phyloP scores from a whole-genome alignment of 2,113 vertebrate genomes.

The Capreolus pygargus region DNA sequence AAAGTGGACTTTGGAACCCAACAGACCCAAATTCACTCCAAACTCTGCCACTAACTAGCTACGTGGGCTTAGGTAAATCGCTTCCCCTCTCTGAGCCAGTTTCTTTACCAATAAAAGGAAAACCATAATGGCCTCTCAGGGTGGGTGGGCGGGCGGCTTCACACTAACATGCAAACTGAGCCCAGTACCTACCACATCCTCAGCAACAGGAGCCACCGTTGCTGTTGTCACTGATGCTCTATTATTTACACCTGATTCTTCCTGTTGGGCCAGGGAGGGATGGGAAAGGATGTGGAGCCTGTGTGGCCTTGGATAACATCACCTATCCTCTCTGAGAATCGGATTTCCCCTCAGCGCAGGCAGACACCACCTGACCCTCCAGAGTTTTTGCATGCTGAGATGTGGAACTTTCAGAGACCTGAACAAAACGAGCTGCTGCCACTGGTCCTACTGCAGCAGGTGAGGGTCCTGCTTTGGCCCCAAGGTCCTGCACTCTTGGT shows the following conservation, averaged over 20 bases:
- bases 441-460: accelerated
- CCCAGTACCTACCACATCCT: accelerated
- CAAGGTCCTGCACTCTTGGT: neutral
- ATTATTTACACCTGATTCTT: neutral
- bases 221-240: neutral
- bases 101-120: neutral
- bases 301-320: too few species aligned
- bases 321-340: neutral
- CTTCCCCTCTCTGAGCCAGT: neutral
- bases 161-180: accelerated
- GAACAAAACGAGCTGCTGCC: neutral
- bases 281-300: neutral
- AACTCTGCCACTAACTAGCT: neutral
- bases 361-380: too few species aligned
- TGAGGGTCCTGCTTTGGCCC: neutral
- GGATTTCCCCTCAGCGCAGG: neutral
- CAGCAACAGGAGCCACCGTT: accelerated
- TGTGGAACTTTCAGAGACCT: neutral
- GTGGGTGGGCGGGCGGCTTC: neutral
- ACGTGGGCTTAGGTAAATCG: neutral
- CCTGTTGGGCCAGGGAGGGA: neutral
- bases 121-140: too few species aligned
- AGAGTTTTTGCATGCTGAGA: neutral
- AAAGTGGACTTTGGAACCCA: neutral
- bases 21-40: neutral